A percentile compares a stretch with the other conserved stretches of the same genome.
phyloP scores from a whole-genome alignment of 2,888 invertebrate genomes.

The Trisateles emortualis region DNA sequence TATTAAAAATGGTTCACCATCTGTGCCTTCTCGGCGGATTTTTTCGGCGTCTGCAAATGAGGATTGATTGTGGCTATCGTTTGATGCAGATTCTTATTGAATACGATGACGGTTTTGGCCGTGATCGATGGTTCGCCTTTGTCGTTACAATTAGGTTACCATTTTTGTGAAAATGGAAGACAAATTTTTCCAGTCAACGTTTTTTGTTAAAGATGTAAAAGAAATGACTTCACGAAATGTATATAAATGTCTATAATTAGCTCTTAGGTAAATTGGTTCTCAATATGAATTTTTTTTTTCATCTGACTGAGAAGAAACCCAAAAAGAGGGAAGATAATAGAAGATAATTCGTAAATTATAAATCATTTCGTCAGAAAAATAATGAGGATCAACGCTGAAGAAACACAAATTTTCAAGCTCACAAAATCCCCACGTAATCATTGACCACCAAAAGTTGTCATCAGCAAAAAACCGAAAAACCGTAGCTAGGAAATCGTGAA shows the following conservation, averaged over 20 bases:
- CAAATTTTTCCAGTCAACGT: constrained; percentile 21
- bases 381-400: no score
- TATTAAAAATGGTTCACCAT: constrained; percentile 79
- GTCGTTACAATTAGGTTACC: constrained; percentile 48
- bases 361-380: no score
- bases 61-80: constrained; percentile 84
- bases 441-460: constrained; percentile 33
- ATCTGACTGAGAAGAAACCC: background rate
- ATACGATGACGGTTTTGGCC: constrained; percentile 62
- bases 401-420: background rate
- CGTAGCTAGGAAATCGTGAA: constrained; percentile 58
- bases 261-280: background rate
- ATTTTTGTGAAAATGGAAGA: constrained; percentile 36
- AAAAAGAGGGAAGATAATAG: no score
- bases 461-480: constrained; percentile 43
- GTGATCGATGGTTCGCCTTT: constrained; percentile 70
- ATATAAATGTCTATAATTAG: background rate
- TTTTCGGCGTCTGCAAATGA: constrained; percentile 68
- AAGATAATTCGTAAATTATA: no score
- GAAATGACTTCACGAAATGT: background rate
- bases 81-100: constrained; percentile 80
- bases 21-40: constrained; percentile 62
- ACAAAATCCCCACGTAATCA: constrained; percentile 29
- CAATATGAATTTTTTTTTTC: background rate
- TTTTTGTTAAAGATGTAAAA: constrained; percentile 9